phyloP scores from a whole-genome alignment of 2,888 invertebrate species.

The Spodoptera exigua region DNA sequence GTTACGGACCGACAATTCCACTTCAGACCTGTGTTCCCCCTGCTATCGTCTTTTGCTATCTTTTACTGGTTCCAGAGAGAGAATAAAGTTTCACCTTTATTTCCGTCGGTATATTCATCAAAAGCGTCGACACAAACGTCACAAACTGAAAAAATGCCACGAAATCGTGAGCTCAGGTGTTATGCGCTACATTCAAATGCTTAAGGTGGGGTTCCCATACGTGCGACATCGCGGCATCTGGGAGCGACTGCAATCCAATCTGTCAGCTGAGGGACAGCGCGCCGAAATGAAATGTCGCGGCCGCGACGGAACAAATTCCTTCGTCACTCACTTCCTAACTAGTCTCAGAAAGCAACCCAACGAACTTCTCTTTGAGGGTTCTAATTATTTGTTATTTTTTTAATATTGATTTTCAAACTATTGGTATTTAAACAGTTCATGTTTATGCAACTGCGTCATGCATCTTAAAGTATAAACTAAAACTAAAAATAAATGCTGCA shows the following conservation, averaged over 20 bases:
- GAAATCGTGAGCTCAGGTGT: conserved; percentile 41
- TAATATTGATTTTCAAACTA: too few relatives aligned
- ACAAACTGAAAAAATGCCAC: conserved; percentile 32
- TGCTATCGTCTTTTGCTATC: conserved; percentile 1
- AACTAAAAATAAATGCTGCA: too few relatives aligned
- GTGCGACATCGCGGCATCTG: conserved; percentile 2
- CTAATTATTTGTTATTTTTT: too few relatives aligned
- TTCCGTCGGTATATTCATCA: conserved; percentile 39
- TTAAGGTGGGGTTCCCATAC: conserved; percentile 25
- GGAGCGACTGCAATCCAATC: neutral
- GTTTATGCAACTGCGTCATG: too few relatives aligned
- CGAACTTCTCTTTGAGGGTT: too few relatives aligned
- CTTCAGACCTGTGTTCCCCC: conserved; percentile 8
- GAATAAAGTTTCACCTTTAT: conserved; percentile 33
- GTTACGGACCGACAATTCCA: conserved; percentile 26
- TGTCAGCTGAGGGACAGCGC: too few relatives aligned
- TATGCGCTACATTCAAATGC: conserved; percentile 24
- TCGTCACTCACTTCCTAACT: too few relatives aligned
- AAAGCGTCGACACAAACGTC: conserved; percentile 31
- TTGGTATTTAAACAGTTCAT: too few relatives aligned
- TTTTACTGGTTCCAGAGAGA: neutral
- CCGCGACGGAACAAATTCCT: too few relatives aligned
- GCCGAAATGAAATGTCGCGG: too few relatives aligned
- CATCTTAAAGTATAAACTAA: too few relatives aligned
- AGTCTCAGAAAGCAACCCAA: too few relatives aligned